Percentiles rank a stretch among this genome's conserved stretches.
phyloP scores from a whole-genome alignment of 23 tunicate species.

The Phallusia fumigata region DNA sequence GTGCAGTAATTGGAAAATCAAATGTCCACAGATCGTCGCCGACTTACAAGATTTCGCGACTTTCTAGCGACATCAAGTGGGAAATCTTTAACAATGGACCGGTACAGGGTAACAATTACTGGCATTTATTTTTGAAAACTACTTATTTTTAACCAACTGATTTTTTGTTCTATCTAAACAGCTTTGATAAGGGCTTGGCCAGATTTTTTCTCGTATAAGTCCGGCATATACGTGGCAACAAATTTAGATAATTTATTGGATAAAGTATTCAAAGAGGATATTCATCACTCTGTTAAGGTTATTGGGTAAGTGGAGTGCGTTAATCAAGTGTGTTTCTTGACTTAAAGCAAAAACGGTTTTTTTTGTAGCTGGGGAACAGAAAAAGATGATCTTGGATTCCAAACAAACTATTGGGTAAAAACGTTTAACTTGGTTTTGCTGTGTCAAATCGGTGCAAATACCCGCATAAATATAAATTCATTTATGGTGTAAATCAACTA shows the following conservation, averaged over 20 bases:
- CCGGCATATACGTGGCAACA: slow-evolving; percentile 30
- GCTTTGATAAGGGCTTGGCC: slow-evolving; percentile 28
- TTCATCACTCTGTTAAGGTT: slow-evolving; percentile 42
- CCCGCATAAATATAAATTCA: not conserved
- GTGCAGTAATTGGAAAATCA: not conserved
- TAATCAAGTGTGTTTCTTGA: not conserved
- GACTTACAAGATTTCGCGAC: slow-evolving; percentile 9
- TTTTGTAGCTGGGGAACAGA: not conserved
- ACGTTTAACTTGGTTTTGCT: too few species aligned
- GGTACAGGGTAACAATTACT: slow-evolving; percentile 36
- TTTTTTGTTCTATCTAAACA: slow-evolving; percentile 4
- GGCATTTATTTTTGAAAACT: not conserved
- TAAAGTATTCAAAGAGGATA: not conserved
- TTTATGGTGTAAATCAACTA: not conserved
- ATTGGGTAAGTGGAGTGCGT: slow-evolving; percentile 27
- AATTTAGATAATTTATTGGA: not conserved
- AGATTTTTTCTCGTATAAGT: slow-evolving; percentile 43
- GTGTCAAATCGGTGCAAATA: not conserved
- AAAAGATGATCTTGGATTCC: not conserved
- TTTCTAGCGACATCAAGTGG: slow-evolving; percentile 17
- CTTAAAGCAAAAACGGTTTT: not conserved
- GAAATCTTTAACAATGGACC: slow-evolving; percentile 46
- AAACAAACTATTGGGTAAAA: not conserved
- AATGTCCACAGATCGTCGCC: slow-evolving; percentile 30
- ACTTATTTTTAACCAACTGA: not conserved